Base-by-base conservation (phyloP, 2,113 vertebrate species). In the Sapajus apella region DNA sequence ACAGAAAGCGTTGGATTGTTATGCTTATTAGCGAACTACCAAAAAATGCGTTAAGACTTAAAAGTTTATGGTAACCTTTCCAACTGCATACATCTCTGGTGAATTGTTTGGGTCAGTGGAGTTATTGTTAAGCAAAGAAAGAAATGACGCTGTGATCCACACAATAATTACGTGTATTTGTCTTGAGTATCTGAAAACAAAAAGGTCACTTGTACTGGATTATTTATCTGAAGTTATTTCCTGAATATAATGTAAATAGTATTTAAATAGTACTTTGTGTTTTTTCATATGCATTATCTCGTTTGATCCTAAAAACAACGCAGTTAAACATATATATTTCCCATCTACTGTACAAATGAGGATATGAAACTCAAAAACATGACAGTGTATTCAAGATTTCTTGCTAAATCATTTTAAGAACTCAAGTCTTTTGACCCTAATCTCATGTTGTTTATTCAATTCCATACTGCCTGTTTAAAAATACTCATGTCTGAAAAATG, bases 11-110 rank as follows among this genome's bases (percentile, higher is more conserved):
- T 87, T 75, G 30, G 43, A 52, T 52, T 56, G 70, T 56, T 87
- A 40, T 37, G n/a, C 68, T 76, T 68, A 56, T 87, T 87, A 89
- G 79, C 12, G 56, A 93, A 94, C 61, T 91, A 55, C 55, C 4
- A 40, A 11, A 43, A 61, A 80, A n/a, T 47, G 40, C 56, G 23
- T 72, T 72, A 84, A 83, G 75, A 70, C 40, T 83, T 70, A 27
- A 87, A 96, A 96, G 97, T 97, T 97, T 56, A 45, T n/a, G 72
- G 82, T 64, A 94, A 72, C 82, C 77, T 95, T 97, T 96, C 27
- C 89, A 91, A 27, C 91, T 94, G 80, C 76, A 88, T 61, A 80
- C 58, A 61, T 64, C 0, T 14, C 77, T 87, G 55, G 43, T 75
- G 23, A 89, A 75, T 79, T 72, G 70, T 95, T 95, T 76, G 56